phyloP scores from a whole-genome alignment of 2,113 vertebrate genomes.

The Rissa tridactyla region DNA sequence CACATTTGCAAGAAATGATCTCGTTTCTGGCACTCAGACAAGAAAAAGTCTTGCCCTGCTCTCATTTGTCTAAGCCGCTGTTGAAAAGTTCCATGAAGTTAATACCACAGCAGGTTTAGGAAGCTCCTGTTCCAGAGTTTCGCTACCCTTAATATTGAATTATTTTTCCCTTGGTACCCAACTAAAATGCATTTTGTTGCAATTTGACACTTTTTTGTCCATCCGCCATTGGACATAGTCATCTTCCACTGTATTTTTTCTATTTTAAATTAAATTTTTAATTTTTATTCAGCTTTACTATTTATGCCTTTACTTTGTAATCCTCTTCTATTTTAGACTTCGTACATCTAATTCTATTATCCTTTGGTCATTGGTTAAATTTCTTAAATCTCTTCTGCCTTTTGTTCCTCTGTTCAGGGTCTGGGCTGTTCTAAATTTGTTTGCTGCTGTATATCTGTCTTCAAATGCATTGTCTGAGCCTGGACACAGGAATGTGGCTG shows the following conservation, averaged over 20 bases:
- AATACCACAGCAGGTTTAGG: neutral
- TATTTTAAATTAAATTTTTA: neutral
- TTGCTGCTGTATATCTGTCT: neutral
- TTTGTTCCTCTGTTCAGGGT: neutral
- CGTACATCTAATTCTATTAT: neutral
- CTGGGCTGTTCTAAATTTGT: constrained; percentile 5
- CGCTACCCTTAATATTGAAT: neutral
- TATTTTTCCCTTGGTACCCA: neutral
- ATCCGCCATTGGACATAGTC: neutral
- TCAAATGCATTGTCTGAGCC: constrained; percentile 13
- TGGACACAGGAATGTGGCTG: constrained; percentile 12
- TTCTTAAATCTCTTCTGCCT: constrained; percentile 5
- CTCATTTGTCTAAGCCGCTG: constrained; percentile 11
- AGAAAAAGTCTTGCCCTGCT: neutral
- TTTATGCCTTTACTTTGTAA: neutral
- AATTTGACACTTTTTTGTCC: neutral
- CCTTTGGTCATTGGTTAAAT: neutral
- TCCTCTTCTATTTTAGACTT: neutral
- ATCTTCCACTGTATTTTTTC: neutral
- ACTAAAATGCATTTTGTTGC: neutral
- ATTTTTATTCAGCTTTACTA: neutral
- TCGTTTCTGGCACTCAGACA: neutral
- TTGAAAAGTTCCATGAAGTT: constrained; percentile 25
- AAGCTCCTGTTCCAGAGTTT: neutral
- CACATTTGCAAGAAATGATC: neutral